These are phyloP conservation scores for Bombus haemorrhoidalis DNA, from an alignment of 1,140 invertebrate genomes.

Conservation along the genomic window DNA sequence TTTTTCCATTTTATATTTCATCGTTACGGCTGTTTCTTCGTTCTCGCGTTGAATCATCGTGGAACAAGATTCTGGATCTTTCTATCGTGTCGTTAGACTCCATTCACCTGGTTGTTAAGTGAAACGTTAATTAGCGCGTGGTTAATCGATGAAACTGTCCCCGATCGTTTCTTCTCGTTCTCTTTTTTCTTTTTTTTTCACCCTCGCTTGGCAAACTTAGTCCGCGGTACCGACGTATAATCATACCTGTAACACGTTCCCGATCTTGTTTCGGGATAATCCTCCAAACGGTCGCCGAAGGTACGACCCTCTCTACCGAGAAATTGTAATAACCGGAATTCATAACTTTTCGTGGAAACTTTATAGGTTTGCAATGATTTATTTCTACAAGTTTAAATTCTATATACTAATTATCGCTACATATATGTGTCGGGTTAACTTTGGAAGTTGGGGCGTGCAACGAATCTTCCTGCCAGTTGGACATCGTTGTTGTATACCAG, in stretches of 20 bases:
- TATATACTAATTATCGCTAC: too few relatives aligned
- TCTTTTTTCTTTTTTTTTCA: not conserved
- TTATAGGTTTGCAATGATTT: not conserved
- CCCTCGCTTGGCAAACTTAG: not conserved
- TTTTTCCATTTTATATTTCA: too few relatives aligned
- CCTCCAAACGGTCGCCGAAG: not conserved
- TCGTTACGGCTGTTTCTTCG: not conserved
- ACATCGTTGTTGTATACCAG: too few relatives aligned
- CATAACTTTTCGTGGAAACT: not conserved
- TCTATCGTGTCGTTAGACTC: not conserved
- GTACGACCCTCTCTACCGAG: too few relatives aligned
- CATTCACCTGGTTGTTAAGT: slow-evolving; percentile 40
- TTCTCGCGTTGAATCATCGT: not conserved
- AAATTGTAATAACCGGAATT: not conserved
- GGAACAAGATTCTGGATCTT: not conserved
- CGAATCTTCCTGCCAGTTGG: too few relatives aligned
- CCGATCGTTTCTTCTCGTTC: not conserved
- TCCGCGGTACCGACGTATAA: not conserved
- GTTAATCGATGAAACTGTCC: slow-evolving; percentile 27
- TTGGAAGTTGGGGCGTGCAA: too few relatives aligned
- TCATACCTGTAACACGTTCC: not conserved
- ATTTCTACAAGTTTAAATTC: not conserved
- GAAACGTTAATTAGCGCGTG: slow-evolving; percentile 50
- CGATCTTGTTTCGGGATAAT: slow-evolving; percentile 1
- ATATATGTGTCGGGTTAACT: too few relatives aligned